Evolutionary conservation across 23 tunicate genomes (phyloP), one percentile per base, ranked within the genome.

Genomic region (Corella eumyota): DNA sequence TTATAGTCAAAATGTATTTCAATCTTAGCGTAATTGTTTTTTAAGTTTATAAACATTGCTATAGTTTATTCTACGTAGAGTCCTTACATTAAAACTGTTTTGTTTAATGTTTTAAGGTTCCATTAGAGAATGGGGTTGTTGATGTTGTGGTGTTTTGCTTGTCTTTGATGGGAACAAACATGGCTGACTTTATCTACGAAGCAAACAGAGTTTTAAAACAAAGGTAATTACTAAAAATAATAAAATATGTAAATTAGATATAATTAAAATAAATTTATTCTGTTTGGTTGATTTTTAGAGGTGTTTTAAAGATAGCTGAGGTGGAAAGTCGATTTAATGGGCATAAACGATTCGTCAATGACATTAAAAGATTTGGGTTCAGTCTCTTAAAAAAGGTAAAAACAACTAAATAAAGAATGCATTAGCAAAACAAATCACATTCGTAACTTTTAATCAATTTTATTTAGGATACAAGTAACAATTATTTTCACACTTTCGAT

Each of bases 121-220:
- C 95, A 2, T 49, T 86, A 30, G 58, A 52, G 34, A 45, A 66
- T 60, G 64, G 66, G 15, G 62, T 73, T 26, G 63, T 86, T 45
- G 86, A 86, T 77, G 67, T 77, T 66, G 95, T 58, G 32, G 72
- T 86, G 24, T 69, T 77, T 59, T 77, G 95, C 60, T 62, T 86
- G 0, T 60, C 95, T 9, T 50, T 86, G 40, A 86, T 86, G 95
- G 85, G 85, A 53, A 86, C 95, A 27, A 86, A 86, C 53, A 40
- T 59, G 38, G 45, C 47, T 9, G 80, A 86, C 7, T 75, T 71
- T 50, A 24, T 86, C 34, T 29, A 58, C 11, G 95, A 86, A 71
- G 95, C 95, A 45, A 86, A 86, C 50, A 51, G 95, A 17, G 65
- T 82, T 29, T 60, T 86, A 24, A 78, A 72, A 60, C 29, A 6